phyloP scores from a whole-genome alignment of 1,140 invertebrate species.

The Nebria ingens region DNA sequence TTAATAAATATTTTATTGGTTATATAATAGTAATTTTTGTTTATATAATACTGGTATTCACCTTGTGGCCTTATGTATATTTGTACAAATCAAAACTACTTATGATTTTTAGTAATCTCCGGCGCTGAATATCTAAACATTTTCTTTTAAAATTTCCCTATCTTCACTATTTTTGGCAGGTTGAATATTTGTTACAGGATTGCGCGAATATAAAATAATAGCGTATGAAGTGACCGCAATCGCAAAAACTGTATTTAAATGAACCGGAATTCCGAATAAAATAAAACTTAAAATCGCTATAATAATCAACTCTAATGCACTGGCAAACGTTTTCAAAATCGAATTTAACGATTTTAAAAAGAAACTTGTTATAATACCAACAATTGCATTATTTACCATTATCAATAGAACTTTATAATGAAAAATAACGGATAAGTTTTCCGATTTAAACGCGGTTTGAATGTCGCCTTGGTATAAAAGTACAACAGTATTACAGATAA shows the following conservation, averaged over 20 bases:
- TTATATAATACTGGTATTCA: no score
- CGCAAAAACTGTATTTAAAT: conserved; percentile 69
- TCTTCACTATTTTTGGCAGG: background rate
- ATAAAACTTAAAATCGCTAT: conserved; percentile 84
- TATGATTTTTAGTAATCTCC: background rate
- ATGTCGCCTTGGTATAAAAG: conserved; percentile 56
- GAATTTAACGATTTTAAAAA: conserved; percentile 90
- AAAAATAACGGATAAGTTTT: conserved; percentile 47
- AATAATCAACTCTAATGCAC: conserved; percentile 84
- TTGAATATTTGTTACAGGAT: conserved; percentile 54
- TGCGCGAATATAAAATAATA: conserved; percentile 79
- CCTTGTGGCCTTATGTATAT: no score
- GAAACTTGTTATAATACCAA: conserved; percentile 89
- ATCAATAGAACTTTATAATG: conserved; percentile 66
- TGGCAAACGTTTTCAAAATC: conserved; percentile 93
- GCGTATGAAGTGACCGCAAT: conserved; percentile 76
- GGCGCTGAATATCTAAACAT: background rate
- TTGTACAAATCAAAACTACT: no score
- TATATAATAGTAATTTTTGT: no score
- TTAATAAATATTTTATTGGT: no score
- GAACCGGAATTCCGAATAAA: conserved; percentile 79
- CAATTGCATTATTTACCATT: conserved; percentile 79
- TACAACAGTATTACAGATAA: conserved; percentile 72
- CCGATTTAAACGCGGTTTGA: conserved; percentile 42
- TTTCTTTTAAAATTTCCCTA: background rate